Evolutionary conservation across 2,797 vertebrate genomes (phyloP).

Genomic region (Bradypus variegatus): DNA sequence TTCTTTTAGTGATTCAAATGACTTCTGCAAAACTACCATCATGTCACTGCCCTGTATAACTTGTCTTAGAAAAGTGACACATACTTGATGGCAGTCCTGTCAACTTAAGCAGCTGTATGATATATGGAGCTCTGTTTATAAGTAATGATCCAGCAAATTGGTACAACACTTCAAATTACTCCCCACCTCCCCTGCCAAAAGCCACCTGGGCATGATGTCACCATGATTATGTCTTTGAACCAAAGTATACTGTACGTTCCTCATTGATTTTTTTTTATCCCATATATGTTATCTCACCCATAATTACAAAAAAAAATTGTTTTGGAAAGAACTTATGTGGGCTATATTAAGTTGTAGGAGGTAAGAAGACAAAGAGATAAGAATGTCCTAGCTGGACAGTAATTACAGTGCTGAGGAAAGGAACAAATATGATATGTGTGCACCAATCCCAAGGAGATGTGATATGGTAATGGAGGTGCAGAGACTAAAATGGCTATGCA

Average conservation of each 20-base stretch:
- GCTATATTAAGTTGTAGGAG: neutral
- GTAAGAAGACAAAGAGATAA: slow-evolving; percentile 11
- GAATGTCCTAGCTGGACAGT: neutral
- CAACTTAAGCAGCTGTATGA: neutral
- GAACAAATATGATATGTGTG: neutral
- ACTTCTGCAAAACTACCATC: neutral
- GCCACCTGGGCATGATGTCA: neutral
- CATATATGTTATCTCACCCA: neutral
- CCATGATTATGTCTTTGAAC: neutral
- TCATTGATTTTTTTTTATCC: neutral
- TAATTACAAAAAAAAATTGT: neutral
- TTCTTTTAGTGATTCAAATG: neutral
- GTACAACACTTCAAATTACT: neutral
- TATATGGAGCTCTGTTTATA: neutral
- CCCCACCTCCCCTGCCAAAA: neutral
- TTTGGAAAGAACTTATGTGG: neutral
- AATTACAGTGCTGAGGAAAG: neutral
- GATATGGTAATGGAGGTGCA: neutral
- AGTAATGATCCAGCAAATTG: neutral
- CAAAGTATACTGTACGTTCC: neutral
- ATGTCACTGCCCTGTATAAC: neutral
- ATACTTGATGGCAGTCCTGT: neutral
- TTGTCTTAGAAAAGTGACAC: neutral
- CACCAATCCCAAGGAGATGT: neutral
- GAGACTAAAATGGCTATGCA: slow-evolving; percentile 8